A percentile compares a stretch with the other conserved stretches of the same genome.
Evolutionary conservation across 2,888 invertebrate genomes (phyloP).

Genomic region (Drosophila kanekoi): DNA sequence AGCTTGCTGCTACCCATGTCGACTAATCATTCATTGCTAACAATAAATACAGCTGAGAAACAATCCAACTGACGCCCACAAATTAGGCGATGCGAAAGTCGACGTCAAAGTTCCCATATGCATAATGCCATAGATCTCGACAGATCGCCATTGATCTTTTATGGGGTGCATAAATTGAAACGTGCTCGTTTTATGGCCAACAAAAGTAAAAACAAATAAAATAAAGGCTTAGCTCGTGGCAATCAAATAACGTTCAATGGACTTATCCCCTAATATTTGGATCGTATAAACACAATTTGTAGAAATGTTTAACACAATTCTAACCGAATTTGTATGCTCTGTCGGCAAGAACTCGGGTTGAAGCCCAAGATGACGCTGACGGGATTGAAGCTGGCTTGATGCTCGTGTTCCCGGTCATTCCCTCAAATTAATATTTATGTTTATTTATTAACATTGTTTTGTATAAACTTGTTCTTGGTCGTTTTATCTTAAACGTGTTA

Average conservation of each 20-base stretch:
- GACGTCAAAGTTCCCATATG: slow-evolving; percentile 28
- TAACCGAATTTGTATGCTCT: slow-evolving; percentile 34
- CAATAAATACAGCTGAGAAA: slow-evolving; percentile 31
- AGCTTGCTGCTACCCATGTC: slow-evolving; percentile 32
- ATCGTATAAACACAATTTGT: slow-evolving; percentile 32
- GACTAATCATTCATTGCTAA: slow-evolving; percentile 41
- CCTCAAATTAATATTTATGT: slow-evolving; percentile 80
- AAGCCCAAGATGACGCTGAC: slow-evolving; percentile 8
- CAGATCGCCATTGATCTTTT: slow-evolving; percentile 40
- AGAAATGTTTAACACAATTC: slow-evolving; percentile 9
- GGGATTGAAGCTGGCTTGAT: slow-evolving; percentile 23
- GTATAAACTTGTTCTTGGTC: slow-evolving; percentile 76
- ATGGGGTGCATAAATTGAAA: slow-evolving; percentile 68
- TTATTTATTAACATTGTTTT: slow-evolving; percentile 79
- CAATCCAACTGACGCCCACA: slow-evolving; percentile 63
- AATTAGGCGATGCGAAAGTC: slow-evolving; percentile 33
- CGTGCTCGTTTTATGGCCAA: slow-evolving; percentile 63
- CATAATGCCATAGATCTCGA: slow-evolving; percentile 33
- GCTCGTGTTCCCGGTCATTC: slow-evolving; percentile 64
- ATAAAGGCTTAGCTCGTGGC: slow-evolving; percentile 41
- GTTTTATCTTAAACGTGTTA: slow-evolving; percentile 79
- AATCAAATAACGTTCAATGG: slow-evolving; percentile 35
- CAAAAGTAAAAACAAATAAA: slow-evolving; percentile 6
- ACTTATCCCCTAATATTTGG: slow-evolving; percentile 40
- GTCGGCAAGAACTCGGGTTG: not conserved